Evolutionary conservation across 2,888 invertebrate genomes (phyloP), one percentile per base, ranked within the genome.

Genomic region (Anticlea derivata): DNA sequence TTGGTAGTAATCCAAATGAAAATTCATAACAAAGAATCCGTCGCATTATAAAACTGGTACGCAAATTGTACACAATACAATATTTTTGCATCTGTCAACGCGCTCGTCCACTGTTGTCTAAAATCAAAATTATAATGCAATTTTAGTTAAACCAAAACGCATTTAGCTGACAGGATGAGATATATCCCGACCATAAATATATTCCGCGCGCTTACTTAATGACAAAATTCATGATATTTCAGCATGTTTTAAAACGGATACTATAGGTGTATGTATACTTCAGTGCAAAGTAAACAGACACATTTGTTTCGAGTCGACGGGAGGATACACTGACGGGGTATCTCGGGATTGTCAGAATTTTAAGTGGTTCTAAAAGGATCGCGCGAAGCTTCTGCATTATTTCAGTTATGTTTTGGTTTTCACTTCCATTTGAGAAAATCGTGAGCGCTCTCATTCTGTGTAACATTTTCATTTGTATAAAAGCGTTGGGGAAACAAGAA

Each of bases 41-140:
- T 58, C 50, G 22, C 47, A 56, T 55, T 50, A 50, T 51, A 47
- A 38, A 34, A 45, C 46, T 50, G 23, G 53, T 54, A 47, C 44
- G 56, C 61, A 66, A 61, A 39, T 38, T 27, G 37, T 41, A 43
- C 52, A 70, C 70, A 60, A 74, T 75, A 71, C 71, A 60, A 73
- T 76, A 80, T 79, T 80, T 81, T 78, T 72, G 73, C 73, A 77
- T 78, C 73, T 77, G 81, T 85, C 85, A 83, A 75, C 83, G 73
- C 66, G 69, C 70, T 63, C 65, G 66, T 68, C 63, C 68, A 68
- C 45, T 49, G 65, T 54, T 74, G 80, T 73, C 79, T 83, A 80
- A 80, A 84, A 84, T 86, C 83, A 81, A 84, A 86, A 86, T 85
- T 80, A 84, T 82, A 80, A 80, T 80, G 85, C 81, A 81, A 83